These are phyloP conservation scores for Sardinella longiceps DNA, from an alignment of 2,797 vertebrate genomes.

Conservation along the genomic window DNA sequence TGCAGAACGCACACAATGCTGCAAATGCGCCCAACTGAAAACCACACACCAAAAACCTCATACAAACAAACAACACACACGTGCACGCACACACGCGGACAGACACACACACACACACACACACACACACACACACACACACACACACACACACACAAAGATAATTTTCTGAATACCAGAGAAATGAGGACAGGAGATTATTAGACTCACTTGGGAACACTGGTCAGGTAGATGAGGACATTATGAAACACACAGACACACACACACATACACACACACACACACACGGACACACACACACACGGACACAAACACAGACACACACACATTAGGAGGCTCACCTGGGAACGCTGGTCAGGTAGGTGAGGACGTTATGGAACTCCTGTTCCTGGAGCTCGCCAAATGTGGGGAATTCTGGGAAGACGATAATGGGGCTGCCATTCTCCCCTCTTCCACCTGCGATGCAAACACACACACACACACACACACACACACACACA, in stretches of 20 bases:
- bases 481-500: neutral
- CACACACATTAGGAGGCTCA: constrained; percentile 57
- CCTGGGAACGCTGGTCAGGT: constrained; percentile 95
- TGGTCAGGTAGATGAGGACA: constrained; percentile 93
- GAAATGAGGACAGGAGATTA: too few relatives aligned
- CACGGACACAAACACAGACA: too few relatives aligned
- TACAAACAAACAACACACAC: too few relatives aligned
- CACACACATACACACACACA: neutral
- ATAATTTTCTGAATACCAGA: too few relatives aligned
- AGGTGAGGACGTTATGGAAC: constrained; percentile 94
- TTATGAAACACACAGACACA: constrained; percentile 79
- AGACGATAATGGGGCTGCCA: constrained; percentile 93
- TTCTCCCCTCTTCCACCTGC: constrained; percentile 91
- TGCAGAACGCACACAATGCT: too few relatives aligned
- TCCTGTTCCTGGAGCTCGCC: constrained; percentile 89
- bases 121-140: neutral
- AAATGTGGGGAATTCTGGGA: constrained; percentile 93
- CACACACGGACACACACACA: neutral
- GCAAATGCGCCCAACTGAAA: too few relatives aligned
- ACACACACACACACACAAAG: too few relatives aligned
- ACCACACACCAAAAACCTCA: too few relatives aligned
- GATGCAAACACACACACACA: neutral
- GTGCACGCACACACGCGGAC: too few relatives aligned
- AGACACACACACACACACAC: too few relatives aligned
- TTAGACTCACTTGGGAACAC: constrained; percentile 88